Conservation (phyloP, 2,888 invertebrate genomes). For the Stenchaetothrips biformis region DNA sequence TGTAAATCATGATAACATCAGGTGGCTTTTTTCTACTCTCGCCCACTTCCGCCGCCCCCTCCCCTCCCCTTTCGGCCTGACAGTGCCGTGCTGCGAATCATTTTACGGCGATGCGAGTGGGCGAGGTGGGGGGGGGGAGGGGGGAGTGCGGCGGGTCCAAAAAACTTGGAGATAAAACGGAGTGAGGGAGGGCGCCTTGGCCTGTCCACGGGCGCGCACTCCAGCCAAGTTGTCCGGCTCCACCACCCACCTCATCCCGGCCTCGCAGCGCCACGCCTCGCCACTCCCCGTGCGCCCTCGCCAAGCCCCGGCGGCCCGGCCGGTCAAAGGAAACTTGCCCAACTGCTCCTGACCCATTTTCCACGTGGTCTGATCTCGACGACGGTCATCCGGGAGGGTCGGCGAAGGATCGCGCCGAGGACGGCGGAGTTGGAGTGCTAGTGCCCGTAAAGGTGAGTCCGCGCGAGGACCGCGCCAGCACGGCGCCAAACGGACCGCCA, state of each 20-base stretch:
- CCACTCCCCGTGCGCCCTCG: background rate
- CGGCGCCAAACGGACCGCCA: background rate
- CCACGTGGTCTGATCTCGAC: background rate
- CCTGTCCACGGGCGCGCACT: background rate
- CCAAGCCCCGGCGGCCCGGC: background rate
- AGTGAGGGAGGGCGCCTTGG: too few relatives aligned
- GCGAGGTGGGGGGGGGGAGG: background rate
- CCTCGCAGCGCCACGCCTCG: background rate
- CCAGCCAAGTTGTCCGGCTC: background rate
- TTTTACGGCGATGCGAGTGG: background rate
- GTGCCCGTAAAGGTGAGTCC: background rate
- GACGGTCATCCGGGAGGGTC: background rate
- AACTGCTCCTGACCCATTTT: slow-evolving; percentile 15
- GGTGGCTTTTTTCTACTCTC: background rate
- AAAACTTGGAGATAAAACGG: background rate
- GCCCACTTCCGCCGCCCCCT: background rate
- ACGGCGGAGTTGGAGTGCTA: background rate
- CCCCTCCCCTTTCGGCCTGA: background rate
- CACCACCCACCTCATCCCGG: background rate
- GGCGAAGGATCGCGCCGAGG: background rate
- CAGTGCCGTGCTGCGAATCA: background rate
- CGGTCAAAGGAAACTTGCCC: slow-evolving; percentile 12
- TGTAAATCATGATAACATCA: slow-evolving; percentile 1
- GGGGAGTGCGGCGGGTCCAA: background rate
- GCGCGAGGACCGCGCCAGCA: background rate